Percentiles rank a stretch among this genome's conserved stretches.
Conservation (phyloP, 2,113 vertebrate species). For the Spheniscus mendiculus region DNA sequence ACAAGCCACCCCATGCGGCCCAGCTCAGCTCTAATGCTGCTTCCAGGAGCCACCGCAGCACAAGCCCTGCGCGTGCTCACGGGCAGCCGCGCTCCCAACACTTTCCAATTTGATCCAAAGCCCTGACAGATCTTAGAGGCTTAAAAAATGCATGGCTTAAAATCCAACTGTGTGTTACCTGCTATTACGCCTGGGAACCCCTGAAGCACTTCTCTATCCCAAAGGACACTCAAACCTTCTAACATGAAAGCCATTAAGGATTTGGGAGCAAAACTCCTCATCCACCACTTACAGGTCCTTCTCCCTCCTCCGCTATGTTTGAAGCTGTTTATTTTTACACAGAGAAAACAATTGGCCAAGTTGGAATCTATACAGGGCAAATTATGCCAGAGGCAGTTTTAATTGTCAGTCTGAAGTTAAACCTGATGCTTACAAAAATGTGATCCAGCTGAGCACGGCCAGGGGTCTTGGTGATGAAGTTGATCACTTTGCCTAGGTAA, state of each 20-base stretch:
- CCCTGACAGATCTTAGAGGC: background rate
- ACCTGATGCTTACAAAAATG: constrained; percentile 84
- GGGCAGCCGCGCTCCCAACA: background rate
- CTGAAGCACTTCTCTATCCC: background rate
- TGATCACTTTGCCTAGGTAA: constrained; percentile 90
- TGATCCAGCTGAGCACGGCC: constrained; percentile 90
- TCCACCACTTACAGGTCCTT: background rate
- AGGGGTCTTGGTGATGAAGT: constrained; percentile 85
- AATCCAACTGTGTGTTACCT: background rate
- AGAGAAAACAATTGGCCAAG: background rate
- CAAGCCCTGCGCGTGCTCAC: background rate
- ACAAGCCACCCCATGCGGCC: fast-evolving
- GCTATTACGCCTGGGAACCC: background rate
- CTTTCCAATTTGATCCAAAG: background rate
- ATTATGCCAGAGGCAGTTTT: background rate
- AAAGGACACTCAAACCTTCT: background rate
- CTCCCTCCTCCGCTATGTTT: background rate
- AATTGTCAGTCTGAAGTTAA: background rate
- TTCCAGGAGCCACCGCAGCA: background rate
- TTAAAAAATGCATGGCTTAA: background rate
- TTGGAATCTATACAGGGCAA: background rate
- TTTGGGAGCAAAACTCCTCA: background rate
- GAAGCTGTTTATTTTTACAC: background rate
- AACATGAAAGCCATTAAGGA: background rate
- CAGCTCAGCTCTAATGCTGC: background rate